Evolutionary conservation across 2,113 vertebrate genomes (phyloP), one percentile per base, ranked within the genome.

Genomic region (Acinonyx jubatus): DNA sequence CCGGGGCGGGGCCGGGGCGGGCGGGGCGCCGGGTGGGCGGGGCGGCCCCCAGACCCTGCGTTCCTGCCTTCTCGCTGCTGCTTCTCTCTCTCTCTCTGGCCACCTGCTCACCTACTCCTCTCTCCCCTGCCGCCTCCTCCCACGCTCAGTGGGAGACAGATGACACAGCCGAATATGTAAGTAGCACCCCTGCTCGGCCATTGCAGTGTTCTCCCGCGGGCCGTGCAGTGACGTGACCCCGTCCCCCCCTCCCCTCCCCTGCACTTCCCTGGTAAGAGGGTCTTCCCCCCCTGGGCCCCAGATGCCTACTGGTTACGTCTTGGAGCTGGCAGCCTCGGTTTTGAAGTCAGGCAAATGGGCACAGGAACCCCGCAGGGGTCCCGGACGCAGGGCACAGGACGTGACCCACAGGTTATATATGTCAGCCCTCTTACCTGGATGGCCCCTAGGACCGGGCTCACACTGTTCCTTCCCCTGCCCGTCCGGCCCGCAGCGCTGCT

Each of bases 151-250:
- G 99, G 99, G 99, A 99, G 99, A 99, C 98, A 98, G 99, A 99
- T 98, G 99, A 99, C 98, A 99, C 99, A 79, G 99, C 99, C 86
- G 99, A 99, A 99, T 99, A 99, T 76, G 99, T 99, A 98, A 99
- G 99, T 99, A 99, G 92, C 94, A 73, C 90, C 66, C 0, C 65
- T 68, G 81, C 96, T 63, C 52, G 52, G 90, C 94, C 92, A 33
- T 91, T 91, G 83, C 87, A 68, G 96, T 96, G 97, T 96, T 79
- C 94, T 33, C 89, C 96, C 76, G 4, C 10, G 87, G 96, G 97
- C 97, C 50, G 23, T 98, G 98, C 89, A 3, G 93, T 96, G 94
- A 36, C 33, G 81, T 91, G 84, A 66, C 11, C 21, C 76, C 61
- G 1, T 27, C 15, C n/a, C 29, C 3, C 8, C 21, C 2, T 73